Conservation (phyloP, 2,888 invertebrate genomes). For the Acronicta psi region DNA sequence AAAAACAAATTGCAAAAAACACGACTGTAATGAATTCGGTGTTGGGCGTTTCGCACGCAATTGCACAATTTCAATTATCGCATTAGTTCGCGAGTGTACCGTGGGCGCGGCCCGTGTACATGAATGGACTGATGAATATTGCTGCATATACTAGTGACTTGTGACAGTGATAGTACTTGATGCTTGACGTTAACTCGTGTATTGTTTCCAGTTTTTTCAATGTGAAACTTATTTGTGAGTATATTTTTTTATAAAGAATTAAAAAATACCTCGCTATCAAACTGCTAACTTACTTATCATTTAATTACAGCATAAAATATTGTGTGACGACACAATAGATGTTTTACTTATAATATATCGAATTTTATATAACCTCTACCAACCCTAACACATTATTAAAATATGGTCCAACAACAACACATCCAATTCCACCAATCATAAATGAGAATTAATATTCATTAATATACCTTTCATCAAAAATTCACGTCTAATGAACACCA, state of each 20-base stretch:
- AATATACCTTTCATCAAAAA: conserved; percentile 57
- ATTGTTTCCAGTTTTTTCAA: conserved; percentile 21
- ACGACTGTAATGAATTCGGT: conserved; percentile 85
- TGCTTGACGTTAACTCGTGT: conserved; percentile 43
- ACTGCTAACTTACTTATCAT: too few species aligned
- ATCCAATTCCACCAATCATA: conserved; percentile 16
- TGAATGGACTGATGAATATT: conserved; percentile 71
- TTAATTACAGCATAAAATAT: too few species aligned
- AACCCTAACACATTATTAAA: conserved; percentile 7
- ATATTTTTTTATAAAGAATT: too few species aligned
- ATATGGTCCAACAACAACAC: conserved; percentile 9
- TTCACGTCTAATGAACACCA: conserved; percentile 62
- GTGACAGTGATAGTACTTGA: conserved; percentile 60
- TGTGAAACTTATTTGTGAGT: too few species aligned
- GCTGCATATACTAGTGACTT: conserved; percentile 60
- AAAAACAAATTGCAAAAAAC: conserved; percentile 79
- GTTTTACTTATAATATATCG: too few species aligned
- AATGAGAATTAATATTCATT: conserved; percentile 55
- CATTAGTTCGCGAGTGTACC: conserved; percentile 82
- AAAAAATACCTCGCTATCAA: too few species aligned
- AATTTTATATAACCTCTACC: not conserved
- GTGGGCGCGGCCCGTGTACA: conserved; percentile 64
- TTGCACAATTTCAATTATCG: conserved; percentile 90
- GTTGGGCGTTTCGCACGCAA: conserved; percentile 87
- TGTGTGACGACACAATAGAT: too few species aligned